Base-by-base conservation (phyloP, 2,888 invertebrate species). In the Pseudococcus longispinus region DNA sequence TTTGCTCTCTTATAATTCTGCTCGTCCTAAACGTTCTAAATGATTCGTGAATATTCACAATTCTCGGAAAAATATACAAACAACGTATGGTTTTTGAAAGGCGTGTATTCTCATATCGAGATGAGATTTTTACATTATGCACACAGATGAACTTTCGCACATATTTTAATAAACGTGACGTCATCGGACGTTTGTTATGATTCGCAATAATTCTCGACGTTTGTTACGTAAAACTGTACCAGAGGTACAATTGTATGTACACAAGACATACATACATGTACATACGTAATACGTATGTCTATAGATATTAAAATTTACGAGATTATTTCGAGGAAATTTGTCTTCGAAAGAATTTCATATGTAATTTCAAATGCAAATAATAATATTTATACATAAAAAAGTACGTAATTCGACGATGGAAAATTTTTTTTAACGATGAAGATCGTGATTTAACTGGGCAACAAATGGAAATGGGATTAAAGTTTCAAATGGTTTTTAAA, bases 81-180 rank as follows among this genome's bases (percentile, higher is more conserved):
- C 60, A 60, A 13, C 13, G 3, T 29, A n/a, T n/a, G n/a, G 18
- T 26, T 70, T 70, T 70, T 70, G 20, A 70, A 70, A 70, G 70
- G 70, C 70, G 70, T 70, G 70, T 70, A 29, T 70, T 29, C 20
- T 70, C 29, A 15, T 70, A 70, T 70, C 26, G 70, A 65, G 18
- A 55, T 8, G n/a, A n/a, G 20, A 70, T 29, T 70, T 60, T 70
- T 18, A 29, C 32, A 29, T 32, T 18, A 65, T 15, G 26, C 23
- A 65, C 13, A n/a, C 20, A 60, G 8, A 70, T 70, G 70, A 70
- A 70, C 70, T 70, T 70, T 70, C 70, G 70, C 29, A 70, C 70
- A 70, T 32, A 70, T 70, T 70, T 70, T 70, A 70, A 29, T 70
- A 4, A 29, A 70, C 18, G 29, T 70, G 13, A 70, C 70, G 70